Conservation (phyloP, 2,797 vertebrate species). For the Lithobates sylvaticus region DNA sequence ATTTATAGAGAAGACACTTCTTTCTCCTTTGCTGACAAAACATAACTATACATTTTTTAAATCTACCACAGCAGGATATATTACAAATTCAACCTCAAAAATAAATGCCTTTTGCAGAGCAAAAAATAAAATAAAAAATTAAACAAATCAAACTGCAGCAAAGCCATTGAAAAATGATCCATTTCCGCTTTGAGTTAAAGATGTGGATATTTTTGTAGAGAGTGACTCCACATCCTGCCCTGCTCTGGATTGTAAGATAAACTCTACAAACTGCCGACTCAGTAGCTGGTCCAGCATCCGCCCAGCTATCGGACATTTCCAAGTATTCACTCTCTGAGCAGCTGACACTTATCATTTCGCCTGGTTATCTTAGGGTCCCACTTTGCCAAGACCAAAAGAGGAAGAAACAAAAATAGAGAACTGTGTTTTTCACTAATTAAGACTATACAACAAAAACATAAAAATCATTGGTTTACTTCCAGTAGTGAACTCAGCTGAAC, state of each 20-base stretch:
- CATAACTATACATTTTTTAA: no score
- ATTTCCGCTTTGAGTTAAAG: neutral
- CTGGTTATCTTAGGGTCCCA: constrained; percentile 13
- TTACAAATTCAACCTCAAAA: no score
- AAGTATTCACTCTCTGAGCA: neutral
- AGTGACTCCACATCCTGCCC: neutral
- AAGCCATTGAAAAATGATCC: neutral
- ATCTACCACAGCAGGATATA: no score
- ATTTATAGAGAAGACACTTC: no score
- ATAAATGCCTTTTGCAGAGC: no score
- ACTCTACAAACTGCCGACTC: constrained; percentile 14
- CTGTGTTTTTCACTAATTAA: neutral
- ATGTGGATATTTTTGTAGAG: neutral
- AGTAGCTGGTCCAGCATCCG: neutral
- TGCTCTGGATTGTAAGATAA: constrained; percentile 41
- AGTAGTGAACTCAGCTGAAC: neutral
- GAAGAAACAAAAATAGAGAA: neutral
- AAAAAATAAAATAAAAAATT: no score
- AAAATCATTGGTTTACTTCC: neutral
- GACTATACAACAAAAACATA: neutral
- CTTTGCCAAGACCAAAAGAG: neutral
- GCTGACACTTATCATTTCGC: neutral
- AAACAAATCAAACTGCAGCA: neutral
- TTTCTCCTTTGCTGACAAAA: neutral
- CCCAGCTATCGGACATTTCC: constrained; percentile 15